Evolutionary conservation across 2,888 invertebrate species (phyloP).

Genomic region (Hypolimnas misippus): DNA sequence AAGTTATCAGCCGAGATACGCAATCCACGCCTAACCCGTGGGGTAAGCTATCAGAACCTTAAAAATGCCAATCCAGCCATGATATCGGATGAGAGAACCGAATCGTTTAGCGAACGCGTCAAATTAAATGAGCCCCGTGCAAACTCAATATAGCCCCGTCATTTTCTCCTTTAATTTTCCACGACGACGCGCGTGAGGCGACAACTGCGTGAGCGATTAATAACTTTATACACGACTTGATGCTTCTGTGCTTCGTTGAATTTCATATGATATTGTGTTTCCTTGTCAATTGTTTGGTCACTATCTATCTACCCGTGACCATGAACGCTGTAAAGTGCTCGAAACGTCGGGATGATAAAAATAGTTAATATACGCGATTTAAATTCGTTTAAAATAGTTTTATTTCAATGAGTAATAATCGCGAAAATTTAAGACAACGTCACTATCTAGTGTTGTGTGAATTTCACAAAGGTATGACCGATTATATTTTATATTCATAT

Average conservation of each 20-base stretch:
- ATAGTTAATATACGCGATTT: too few species aligned
- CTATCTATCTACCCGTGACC: too few species aligned
- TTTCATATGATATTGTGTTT: constrained; percentile 2
- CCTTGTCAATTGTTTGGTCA: neutral
- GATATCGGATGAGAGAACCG: constrained; percentile 35
- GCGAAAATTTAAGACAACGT: too few species aligned
- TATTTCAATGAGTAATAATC: too few species aligned
- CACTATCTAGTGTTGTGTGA: too few species aligned
- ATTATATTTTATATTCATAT: too few species aligned
- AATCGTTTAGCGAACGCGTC: constrained; percentile 39
- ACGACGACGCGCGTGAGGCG: constrained; percentile 38
- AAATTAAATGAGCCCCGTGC: constrained; percentile 36
- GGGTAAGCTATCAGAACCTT: constrained; percentile 9
- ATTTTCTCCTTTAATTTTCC: constrained; percentile 42
- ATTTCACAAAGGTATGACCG: too few species aligned
- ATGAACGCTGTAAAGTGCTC: too few species aligned
- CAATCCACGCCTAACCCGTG: constrained; percentile 17
- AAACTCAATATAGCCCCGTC: constrained; percentile 36
- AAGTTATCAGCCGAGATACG: neutral
- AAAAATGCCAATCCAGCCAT: constrained; percentile 22
- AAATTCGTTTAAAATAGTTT: too few species aligned
- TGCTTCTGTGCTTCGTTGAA: constrained; percentile 19
- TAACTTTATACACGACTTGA: constrained; percentile 12
- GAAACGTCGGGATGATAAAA: too few species aligned
- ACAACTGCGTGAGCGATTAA: constrained; percentile 33